phyloP scores from a whole-genome alignment of 2,797 vertebrate genomes.

The Cichlasoma orientale region DNA sequence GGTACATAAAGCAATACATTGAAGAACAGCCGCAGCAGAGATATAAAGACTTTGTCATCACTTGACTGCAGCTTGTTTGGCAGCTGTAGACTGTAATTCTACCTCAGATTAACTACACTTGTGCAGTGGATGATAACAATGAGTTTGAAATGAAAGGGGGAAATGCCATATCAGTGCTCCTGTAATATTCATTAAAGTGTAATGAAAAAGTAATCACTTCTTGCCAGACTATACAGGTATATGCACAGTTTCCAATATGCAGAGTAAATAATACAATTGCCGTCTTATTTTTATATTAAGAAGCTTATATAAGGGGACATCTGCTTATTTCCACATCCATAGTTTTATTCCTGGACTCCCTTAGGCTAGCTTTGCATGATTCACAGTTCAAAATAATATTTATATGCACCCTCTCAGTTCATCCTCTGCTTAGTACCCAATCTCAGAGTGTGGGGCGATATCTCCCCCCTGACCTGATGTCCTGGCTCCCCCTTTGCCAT shows the following conservation, averaged over 20 bases:
- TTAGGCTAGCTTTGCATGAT: background rate
- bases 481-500: too few species aligned
- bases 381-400: background rate
- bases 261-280: background rate
- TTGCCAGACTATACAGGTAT: background rate
- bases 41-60: slow-evolving; percentile 62
- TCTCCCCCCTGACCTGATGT: too few species aligned
- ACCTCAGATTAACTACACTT: slow-evolving; percentile 1
- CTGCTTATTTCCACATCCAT: background rate
- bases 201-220: too few species aligned
- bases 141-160: background rate
- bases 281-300: background rate
- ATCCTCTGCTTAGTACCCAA: background rate
- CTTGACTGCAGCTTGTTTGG: slow-evolving; percentile 17
- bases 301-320: background rate
- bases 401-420: background rate
- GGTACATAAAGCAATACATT: slow-evolving; percentile 80
- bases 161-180: background rate
- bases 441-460: too few species aligned
- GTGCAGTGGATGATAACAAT: too few species aligned
- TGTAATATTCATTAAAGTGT: background rate
- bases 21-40: slow-evolving; percentile 55
- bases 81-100: background rate
- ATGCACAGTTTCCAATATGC: accelerated
- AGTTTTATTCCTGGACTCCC: accelerated